Evolutionary conservation across 2,113 vertebrate species (phyloP), one percentile per base, ranked within the genome.

Genomic region (Bufo gargarizans): DNA sequence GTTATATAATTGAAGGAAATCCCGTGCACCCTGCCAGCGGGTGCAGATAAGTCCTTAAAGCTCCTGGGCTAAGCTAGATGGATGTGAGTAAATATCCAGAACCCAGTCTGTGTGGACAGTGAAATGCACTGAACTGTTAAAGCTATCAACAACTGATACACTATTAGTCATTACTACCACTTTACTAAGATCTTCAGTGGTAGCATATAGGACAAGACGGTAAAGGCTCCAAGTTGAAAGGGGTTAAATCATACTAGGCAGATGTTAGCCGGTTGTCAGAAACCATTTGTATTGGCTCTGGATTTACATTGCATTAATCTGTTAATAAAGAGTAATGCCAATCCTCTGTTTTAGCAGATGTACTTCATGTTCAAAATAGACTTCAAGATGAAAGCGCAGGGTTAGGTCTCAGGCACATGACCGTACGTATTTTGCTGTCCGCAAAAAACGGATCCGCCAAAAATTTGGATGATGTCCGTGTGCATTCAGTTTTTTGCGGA

Each of bases 1-100:
- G 86, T 83, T 88, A 88, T 74, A 88, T 88, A 88, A 88, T 88
- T 84, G 80, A 59, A 88, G 87, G 80, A 88, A 88, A 88, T 88
- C 87, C 80, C 71, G 4, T 74, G 79, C 77, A 56, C 14, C n/a
- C n/a, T 77, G 56, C 58, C 80, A 83, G 69, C 22, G 45, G 47
- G 81, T 83, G 80, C 55, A 63, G 79, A 82, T 88, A 88, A 88
- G 67, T 69, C 86, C 50, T 20, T 45, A 74, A 88, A 82, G 33
- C 86, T 82, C 77, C 53, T 71, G 65, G 69, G 65, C 61, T 87
- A 69, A 71, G n/a, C 86, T 71, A 65, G 49, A 81, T 0, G n/a
- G 56, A 79, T 45, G 33, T 61, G 71, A 74, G 69, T 50, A 81
- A 79, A 80, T 67, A 81, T 56, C 53, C n/a, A 45, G 63, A 53